Conservation (phyloP, 2,797 vertebrate species). For the Bucorvus abyssinicus region DNA sequence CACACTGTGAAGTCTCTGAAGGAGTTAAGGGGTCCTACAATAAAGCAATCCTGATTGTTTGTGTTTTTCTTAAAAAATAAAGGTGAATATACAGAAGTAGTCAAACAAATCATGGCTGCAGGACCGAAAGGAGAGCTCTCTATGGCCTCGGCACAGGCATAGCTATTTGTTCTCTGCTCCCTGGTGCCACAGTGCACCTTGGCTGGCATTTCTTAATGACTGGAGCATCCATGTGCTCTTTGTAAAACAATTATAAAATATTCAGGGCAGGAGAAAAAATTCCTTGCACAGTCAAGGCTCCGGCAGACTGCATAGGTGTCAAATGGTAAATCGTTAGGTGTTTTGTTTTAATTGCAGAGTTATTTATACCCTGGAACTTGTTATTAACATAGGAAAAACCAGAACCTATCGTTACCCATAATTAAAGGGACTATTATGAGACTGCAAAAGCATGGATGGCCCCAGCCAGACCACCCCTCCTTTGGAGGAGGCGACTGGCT, state of each 20-base stretch:
- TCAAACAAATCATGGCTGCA: neutral
- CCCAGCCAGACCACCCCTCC: neutral
- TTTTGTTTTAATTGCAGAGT: constrained; percentile 60
- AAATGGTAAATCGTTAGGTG: constrained; percentile 43
- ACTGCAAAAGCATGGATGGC: neutral
- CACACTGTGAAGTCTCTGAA: neutral
- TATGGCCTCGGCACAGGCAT: neutral
- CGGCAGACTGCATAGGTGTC: constrained; percentile 12
- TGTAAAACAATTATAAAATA: constrained; percentile 57
- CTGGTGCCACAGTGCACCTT: neutral
- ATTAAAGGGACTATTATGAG: constrained; percentile 9
- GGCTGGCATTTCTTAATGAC: constrained; percentile 25
- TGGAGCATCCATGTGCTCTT: constrained; percentile 1
- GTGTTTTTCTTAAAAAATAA: neutral
- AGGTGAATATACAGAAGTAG: neutral
- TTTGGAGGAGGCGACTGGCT: neutral
- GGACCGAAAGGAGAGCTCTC: neutral
- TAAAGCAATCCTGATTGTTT: neutral
- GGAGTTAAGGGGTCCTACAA: neutral
- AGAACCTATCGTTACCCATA: constrained; percentile 19
- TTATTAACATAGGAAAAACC: constrained; percentile 39
- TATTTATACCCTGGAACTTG: constrained; percentile 56
- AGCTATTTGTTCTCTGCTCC: constrained; percentile 18
- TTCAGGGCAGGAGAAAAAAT: constrained; percentile 13
- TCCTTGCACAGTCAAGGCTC: neutral